Conservation (phyloP, 2,113 vertebrate species). For the Pelodiscus sinensis region DNA sequence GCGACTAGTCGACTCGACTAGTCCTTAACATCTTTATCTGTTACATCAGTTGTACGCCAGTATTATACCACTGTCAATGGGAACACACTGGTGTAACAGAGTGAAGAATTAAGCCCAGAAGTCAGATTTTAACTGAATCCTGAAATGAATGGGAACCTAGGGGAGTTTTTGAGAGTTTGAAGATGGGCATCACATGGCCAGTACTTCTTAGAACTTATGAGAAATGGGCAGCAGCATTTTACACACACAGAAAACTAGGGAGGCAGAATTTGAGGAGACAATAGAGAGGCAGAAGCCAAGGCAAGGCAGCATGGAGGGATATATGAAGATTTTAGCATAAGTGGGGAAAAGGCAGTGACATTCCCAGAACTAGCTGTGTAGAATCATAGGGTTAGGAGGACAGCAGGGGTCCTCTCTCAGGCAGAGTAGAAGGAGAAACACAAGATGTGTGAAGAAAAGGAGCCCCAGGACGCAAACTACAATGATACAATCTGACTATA, state of each 20-base stretch:
- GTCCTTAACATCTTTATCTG: too few species aligned
- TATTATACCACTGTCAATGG: background rate
- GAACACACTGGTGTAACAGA: background rate
- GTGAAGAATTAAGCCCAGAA: background rate
- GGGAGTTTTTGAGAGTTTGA: rapidly evolving
- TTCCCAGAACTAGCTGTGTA: background rate
- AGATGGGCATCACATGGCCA: rapidly evolving
- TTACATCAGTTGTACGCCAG: background rate
- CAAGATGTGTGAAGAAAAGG: background rate
- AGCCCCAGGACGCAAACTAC: background rate
- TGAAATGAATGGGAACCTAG: background rate
- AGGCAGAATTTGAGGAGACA: background rate
- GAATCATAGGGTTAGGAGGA: background rate
- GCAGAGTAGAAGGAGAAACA: constrained; percentile 23
- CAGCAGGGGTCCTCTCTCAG: background rate
- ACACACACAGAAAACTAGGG: rapidly evolving
- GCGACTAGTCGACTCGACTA: too few species aligned
- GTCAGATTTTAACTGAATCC: background rate
- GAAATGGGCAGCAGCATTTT: background rate
- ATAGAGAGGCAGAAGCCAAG: rapidly evolving
- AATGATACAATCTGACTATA: background rate
- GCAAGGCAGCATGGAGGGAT: rapidly evolving
- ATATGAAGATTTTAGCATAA: rapidly evolving
- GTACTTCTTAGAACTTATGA: background rate
- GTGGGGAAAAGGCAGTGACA: background rate